phyloP scores from a whole-genome alignment of 2,888 invertebrate genomes.

The Alloplasta piceator region DNA sequence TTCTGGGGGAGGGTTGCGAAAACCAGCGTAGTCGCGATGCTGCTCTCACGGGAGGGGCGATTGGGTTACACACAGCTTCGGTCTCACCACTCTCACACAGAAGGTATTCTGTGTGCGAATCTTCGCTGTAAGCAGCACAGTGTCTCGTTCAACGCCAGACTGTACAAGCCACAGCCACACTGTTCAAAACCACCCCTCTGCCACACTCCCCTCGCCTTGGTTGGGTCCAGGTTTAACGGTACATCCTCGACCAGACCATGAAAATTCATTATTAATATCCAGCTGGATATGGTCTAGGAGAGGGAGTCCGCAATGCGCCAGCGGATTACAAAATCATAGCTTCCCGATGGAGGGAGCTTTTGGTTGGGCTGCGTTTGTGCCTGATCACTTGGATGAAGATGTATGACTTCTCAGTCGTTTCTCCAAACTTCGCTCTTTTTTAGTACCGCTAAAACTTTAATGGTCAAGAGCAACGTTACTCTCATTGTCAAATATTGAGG shows the following conservation, averaged over 20 bases:
- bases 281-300: slow-evolving; percentile 86
- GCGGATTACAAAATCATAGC: slow-evolving; percentile 38
- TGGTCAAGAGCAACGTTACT: too few relatives aligned
- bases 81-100: slow-evolving; percentile 76
- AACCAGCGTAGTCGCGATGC: too few relatives aligned
- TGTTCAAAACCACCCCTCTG: slow-evolving; percentile 65
- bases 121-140: slow-evolving; percentile 29
- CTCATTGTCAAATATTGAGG: too few relatives aligned
- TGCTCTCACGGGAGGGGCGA: too few relatives aligned
- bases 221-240: slow-evolving; percentile 10
- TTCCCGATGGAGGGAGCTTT: slow-evolving; percentile 9
- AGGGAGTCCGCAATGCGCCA: slow-evolving; percentile 85
- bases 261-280: slow-evolving; percentile 93
- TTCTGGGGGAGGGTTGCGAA: too few relatives aligned
- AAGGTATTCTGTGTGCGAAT: slow-evolving; percentile 23
- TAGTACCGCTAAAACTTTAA: too few relatives aligned
- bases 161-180: slow-evolving; percentile 45
- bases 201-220: not conserved
- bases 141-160: slow-evolving; percentile 31
- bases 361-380: too few relatives aligned
- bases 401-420: too few relatives aligned
- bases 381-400: too few relatives aligned
- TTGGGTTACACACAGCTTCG: slow-evolving; percentile 76
- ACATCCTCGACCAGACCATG: slow-evolving; percentile 70
- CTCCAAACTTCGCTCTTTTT: too few relatives aligned